Evolutionary conservation across 2,888 invertebrate species (phyloP), one percentile per base, ranked within the genome.

Genomic region (Lepidonotus clava): DNA sequence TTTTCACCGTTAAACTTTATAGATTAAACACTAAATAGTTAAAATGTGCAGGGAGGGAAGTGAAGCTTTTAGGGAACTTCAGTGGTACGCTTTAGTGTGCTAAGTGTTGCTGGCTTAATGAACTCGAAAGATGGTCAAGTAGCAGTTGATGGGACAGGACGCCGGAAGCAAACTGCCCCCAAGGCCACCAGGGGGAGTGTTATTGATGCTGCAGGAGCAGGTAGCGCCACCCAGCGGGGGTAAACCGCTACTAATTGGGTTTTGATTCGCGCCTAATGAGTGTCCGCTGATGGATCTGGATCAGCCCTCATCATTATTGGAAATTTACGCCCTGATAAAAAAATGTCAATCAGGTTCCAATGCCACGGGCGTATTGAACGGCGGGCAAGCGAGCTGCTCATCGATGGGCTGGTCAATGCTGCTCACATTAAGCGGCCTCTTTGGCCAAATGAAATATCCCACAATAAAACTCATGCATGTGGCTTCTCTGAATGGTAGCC

Each of bases 281-380:
- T n/a, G 38, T 21, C 18, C 36, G 38, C 21, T 71, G 71, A 36
- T 71, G 71, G 71, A n/a, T 34, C 1, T 28, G 71, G 71, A 71
- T 71, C 71, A 71, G 38, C n/a, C 36, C n/a, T 71, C 71, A 38
- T 71, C 34, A 71, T 71, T 71, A 71, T 71, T 71, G 71, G 71
- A 71, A 71, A 71, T 71, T 71, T 71, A 71, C 34, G 38, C 71
- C 71, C 14, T 71, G 21, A 71, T 71, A 71, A 71, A n/a, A 36
- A 71, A 71, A 36, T 71, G 71, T 38, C 38, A 71, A 34, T 71
- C 71, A 71, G 38, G 71, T 34, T 11, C 36, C 38, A 21, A 11
- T 46, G 8, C 8, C 46, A 8, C 18, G 46, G 46, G 46, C 8
- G 8, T 8, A 18, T 18, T 46, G 18, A n/a, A n/a, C n/a, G n/a